These are phyloP conservation scores for Hippocampus abdominalis DNA, from an alignment of 2,113 vertebrate genomes.

Conservation along the genomic window DNA sequence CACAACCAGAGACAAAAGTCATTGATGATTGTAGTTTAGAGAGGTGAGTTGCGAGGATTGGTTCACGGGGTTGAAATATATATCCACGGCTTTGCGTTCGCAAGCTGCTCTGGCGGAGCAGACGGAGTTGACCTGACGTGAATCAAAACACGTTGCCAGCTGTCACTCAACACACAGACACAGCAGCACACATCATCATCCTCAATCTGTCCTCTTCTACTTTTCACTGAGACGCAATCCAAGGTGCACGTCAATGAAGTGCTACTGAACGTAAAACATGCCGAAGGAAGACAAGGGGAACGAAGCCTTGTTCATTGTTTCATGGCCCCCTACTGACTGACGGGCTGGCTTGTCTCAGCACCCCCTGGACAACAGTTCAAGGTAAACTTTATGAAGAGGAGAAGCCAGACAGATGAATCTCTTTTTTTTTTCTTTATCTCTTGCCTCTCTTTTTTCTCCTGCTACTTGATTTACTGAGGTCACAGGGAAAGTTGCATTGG, in stretches of 20 bases:
- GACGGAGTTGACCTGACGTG: slow-evolving; percentile 26
- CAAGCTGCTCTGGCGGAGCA: slow-evolving; percentile 26
- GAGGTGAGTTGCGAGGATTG: slow-evolving; percentile 1
- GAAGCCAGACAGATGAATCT: slow-evolving; percentile 55
- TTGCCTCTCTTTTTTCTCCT: slow-evolving; percentile 22
- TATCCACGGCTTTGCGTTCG: slow-evolving; percentile 37
- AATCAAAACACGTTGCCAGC: slow-evolving; percentile 33
- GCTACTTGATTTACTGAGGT: slow-evolving; percentile 50
- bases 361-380: slow-evolving; percentile 61
- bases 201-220: slow-evolving; percentile 18
- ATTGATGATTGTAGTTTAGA: background rate
- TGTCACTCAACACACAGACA: slow-evolving; percentile 41
- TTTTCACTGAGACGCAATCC: slow-evolving; percentile 43
- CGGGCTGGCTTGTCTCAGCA: slow-evolving; percentile 33
- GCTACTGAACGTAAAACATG: slow-evolving; percentile 69
- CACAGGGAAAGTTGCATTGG: background rate
- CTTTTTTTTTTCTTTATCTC: slow-evolving; percentile 48
- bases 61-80: slow-evolving; percentile 30
- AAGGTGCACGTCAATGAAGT: slow-evolving; percentile 53
- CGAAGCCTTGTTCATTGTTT: slow-evolving; percentile 56
- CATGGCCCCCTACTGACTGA: slow-evolving; percentile 51
- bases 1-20: slow-evolving; percentile 29
- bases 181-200: slow-evolving; percentile 18
- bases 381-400: slow-evolving; percentile 58
- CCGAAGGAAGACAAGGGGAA: slow-evolving; percentile 62